Conservation (phyloP, 1,140 invertebrate genomes). For the Acromyrmex charruanus region DNA sequence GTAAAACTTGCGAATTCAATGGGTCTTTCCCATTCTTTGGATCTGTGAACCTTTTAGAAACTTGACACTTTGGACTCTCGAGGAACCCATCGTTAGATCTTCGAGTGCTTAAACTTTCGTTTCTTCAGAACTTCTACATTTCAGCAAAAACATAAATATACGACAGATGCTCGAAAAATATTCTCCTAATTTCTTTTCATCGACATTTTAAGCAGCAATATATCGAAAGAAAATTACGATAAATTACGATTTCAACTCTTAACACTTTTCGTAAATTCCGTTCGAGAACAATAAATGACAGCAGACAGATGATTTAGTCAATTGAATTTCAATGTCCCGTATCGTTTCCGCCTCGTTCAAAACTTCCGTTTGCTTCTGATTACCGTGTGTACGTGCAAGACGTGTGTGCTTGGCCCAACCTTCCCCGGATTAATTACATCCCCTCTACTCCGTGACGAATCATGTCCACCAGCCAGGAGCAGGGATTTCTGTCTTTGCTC, state of each 20-base stretch:
- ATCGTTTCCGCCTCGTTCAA: slow-evolving; percentile 55
- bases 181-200: not conserved
- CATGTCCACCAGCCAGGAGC: not conserved
- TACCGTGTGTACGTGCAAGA: slow-evolving; percentile 39
- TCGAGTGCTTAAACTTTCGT: not conserved
- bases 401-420: slow-evolving; percentile 9
- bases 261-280: slow-evolving; percentile 10
- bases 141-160: not conserved
- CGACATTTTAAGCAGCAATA: not conserved
- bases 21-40: not conserved
- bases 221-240: not conserved
- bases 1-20: not conserved
- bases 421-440: slow-evolving; percentile 63
- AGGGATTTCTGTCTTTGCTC: slow-evolving; percentile 24
- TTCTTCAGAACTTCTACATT: not conserved
- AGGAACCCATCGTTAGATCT: not conserved
- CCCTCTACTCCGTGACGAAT: slow-evolving; percentile 42
- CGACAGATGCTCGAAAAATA: not conserved
- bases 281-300: slow-evolving; percentile 13
- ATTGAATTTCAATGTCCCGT: slow-evolving; percentile 59
- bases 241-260: not conserved
- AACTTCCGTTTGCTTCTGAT: slow-evolving; percentile 41
- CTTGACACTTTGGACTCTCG: not conserved
- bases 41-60: not conserved
- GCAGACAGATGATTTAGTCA: slow-evolving; percentile 11